Percentiles rank a stretch among this genome's conserved stretches.
Conservation (phyloP, 2,797 vertebrate species). For the Acanthurus leucopareius region DNA sequence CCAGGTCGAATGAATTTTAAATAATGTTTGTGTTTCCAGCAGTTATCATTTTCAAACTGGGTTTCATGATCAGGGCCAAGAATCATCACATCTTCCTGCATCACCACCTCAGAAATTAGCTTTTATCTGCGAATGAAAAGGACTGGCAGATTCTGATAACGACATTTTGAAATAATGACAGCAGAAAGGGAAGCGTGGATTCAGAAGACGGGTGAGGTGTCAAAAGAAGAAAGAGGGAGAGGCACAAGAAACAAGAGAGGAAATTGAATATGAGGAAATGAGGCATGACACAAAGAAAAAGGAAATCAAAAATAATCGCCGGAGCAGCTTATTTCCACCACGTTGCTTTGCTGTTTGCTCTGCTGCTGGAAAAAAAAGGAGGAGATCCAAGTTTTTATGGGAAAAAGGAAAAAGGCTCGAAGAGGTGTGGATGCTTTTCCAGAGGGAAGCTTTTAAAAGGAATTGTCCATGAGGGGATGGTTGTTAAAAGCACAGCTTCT, state of each 20-base stretch:
- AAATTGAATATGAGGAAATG: not conserved
- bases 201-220: not conserved
- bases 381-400: not conserved
- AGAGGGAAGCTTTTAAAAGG: not conserved
- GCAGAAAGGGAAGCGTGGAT: slow-evolving; percentile 4
- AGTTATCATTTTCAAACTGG: not conserved
- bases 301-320: not conserved
- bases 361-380: not conserved
- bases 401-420: not conserved
- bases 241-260: not conserved
- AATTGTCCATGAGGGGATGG: not conserved
- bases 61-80: slow-evolving; percentile 10
- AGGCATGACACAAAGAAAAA: not conserved
- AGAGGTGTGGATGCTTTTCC: not conserved
- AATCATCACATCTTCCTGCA: slow-evolving; percentile 17
- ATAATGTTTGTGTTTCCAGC: slow-evolving; percentile 13
- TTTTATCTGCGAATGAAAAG: slow-evolving; percentile 11
- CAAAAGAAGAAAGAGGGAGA: not conserved
- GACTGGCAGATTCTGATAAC: slow-evolving; percentile 32
- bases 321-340: not conserved
- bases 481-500: slow-evolving; percentile 46
- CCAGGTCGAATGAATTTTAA: not conserved
- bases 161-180: slow-evolving; percentile 36
- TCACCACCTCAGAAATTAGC: slow-evolving; percentile 19
- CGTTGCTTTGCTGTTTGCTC: not conserved